A percentile compares a stretch with the other conserved stretches of the same genome.
Conservation (phyloP, 2,113 vertebrate genomes). For the human (Homo sapiens) region DNA sequence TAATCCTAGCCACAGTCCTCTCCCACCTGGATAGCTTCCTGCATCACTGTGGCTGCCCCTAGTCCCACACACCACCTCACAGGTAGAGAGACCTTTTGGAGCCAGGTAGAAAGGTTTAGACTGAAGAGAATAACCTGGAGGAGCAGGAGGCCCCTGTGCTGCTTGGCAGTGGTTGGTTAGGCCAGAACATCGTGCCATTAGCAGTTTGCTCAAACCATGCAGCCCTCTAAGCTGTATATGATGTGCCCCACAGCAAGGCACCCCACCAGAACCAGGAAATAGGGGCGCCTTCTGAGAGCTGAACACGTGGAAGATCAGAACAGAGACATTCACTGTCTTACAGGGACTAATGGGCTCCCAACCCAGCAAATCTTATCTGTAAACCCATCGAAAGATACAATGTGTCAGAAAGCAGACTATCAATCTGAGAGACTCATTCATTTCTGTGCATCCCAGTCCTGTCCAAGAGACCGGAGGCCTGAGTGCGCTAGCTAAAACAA, state of each 20-base stretch:
- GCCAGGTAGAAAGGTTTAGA: background rate
- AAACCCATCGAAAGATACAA: background rate
- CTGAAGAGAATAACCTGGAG: background rate
- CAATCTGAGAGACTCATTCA: background rate
- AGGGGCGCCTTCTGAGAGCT: background rate
- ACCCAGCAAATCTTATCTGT: background rate
- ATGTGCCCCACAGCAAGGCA: no score
- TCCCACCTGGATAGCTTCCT: background rate
- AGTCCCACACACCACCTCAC: accelerated
- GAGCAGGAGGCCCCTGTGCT: background rate
- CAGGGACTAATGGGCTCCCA: background rate
- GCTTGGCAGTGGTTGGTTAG: accelerated
- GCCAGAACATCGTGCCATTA: background rate
- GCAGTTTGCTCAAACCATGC: background rate
- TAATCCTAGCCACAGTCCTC: background rate
- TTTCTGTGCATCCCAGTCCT: background rate
- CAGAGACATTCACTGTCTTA: background rate
- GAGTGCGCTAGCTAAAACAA: background rate
- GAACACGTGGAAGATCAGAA: background rate
- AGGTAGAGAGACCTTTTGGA: background rate
- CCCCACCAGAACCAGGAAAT: background rate
- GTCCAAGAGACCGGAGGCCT: background rate
- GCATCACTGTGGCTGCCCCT: accelerated
- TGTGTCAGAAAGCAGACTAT: background rate
- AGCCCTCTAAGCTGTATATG: accelerated